Conservation (phyloP, 2,888 invertebrate genomes). For the Cephus rjabovi region DNA sequence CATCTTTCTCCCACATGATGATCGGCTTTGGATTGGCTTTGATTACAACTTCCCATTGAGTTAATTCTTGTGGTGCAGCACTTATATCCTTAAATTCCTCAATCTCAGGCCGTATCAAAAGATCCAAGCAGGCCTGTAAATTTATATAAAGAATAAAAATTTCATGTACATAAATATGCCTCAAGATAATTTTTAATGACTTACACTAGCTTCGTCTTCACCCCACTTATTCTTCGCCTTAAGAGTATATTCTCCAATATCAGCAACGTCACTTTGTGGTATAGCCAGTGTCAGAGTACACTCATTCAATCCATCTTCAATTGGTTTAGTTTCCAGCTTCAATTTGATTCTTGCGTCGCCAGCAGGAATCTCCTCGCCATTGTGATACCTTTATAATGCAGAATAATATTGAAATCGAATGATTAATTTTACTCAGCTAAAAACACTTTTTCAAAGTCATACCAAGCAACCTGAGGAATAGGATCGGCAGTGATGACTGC, state of each 20-base stretch:
- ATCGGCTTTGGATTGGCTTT: conserved; percentile 92
- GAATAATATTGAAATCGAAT: neutral
- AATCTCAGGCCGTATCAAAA: conserved; percentile 83
- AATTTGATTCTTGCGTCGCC: conserved; percentile 74
- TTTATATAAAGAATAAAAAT: neutral
- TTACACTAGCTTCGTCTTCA: conserved; percentile 76
- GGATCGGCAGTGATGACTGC: conserved; percentile 91
- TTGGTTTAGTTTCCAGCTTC: conserved; percentile 74
- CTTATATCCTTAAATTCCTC: conserved; percentile 79
- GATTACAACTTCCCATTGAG: conserved; percentile 83
- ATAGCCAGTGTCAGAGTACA: conserved; percentile 84
- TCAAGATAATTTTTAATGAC: conserved; percentile 29
- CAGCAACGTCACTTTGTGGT: conserved; percentile 74
- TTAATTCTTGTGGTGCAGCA: conserved; percentile 81
- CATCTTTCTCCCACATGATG: conserved; percentile 83
- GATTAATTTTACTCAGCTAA: neutral
- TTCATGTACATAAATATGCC: neutral
- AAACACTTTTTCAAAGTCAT: conserved; percentile 22
- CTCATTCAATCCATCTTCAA: conserved; percentile 83
- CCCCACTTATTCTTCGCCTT: conserved; percentile 86
- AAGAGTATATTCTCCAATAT: conserved; percentile 86
- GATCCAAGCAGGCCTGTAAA: conserved; percentile 76
- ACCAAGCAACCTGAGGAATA: conserved; percentile 88
- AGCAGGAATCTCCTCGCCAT: conserved; percentile 76
- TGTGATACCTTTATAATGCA: conserved; percentile 71